Conservation (phyloP, 2,797 vertebrate genomes). For the Falco concolor region DNA sequence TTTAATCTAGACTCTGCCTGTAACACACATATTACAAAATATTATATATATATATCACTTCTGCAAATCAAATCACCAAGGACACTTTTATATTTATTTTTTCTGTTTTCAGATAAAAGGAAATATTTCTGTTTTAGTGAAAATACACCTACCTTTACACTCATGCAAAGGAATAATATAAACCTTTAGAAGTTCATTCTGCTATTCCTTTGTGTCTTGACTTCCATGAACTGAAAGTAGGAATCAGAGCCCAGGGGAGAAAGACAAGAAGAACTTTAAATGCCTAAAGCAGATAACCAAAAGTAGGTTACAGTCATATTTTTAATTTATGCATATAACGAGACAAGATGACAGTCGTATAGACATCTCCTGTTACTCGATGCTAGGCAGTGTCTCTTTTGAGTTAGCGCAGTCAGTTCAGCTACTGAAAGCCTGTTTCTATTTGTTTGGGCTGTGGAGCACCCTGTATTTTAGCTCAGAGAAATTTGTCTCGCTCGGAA, state of each 20-base stretch:
- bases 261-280: constrained; percentile 18
- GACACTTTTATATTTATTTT: background rate
- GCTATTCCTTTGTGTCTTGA: constrained; percentile 35
- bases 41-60: background rate
- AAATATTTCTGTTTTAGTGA: background rate
- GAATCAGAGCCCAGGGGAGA: constrained; percentile 11
- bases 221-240: constrained; percentile 27
- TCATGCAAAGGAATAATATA: background rate
- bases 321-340: constrained; percentile 19
- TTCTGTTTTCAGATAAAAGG: background rate
- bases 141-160: background rate
- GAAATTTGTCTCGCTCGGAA: background rate
- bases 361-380: background rate
- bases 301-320: constrained; percentile 43
- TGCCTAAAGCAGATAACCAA: constrained; percentile 18
- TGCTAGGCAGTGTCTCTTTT: background rate
- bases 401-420: background rate
- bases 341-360: background rate
- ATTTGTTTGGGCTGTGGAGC: background rate
- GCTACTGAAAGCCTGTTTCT: background rate
- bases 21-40: background rate
- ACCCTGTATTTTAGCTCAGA: background rate
- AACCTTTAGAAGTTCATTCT: background rate
- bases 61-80: background rate
- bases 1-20: background rate